A percentile compares a stretch with the other conserved stretches of the same genome.
Conservation (phyloP, 2,888 invertebrate genomes). For the Camptogramma bilineatum region DNA sequence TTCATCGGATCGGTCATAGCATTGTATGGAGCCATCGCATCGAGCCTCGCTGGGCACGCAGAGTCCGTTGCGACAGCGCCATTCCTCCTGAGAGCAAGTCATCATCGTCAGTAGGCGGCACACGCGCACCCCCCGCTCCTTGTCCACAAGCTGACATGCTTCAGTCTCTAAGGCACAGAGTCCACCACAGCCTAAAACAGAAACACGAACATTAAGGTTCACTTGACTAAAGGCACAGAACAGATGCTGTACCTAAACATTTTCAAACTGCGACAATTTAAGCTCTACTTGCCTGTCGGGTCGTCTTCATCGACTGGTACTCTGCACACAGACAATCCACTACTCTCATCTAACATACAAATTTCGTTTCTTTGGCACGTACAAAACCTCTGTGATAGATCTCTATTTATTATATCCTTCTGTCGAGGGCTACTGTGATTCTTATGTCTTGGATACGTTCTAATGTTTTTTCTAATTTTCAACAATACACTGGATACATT, state of each 20-base stretch:
- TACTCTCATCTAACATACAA: slow-evolving; percentile 87
- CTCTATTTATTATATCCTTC: slow-evolving; percentile 71
- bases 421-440: slow-evolving; percentile 57
- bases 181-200: slow-evolving; percentile 86
- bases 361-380: slow-evolving; percentile 85
- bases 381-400: slow-evolving; percentile 76
- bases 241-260: slow-evolving; percentile 2
- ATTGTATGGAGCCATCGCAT: slow-evolving; percentile 90
- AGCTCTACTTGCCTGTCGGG: slow-evolving; percentile 80
- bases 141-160: slow-evolving; percentile 87
- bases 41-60: slow-evolving; percentile 87
- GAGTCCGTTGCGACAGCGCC: slow-evolving; percentile 90
- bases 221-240: too few species aligned
- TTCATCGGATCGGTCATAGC: slow-evolving; percentile 91
- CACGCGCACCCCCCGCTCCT: slow-evolving; percentile 77
- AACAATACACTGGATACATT: slow-evolving; percentile 61
- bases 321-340: slow-evolving; percentile 85
- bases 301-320: slow-evolving; percentile 81
- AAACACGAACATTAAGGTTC: neutral
- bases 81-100: slow-evolving; percentile 87
- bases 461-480: slow-evolving; percentile 78
- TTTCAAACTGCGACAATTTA: neutral
- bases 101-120: slow-evolving; percentile 85
- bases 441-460: slow-evolving; percentile 72
- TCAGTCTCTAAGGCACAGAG: slow-evolving; percentile 87